A percentile compares a stretch with the other conserved stretches of the same genome.
These are phyloP conservation scores for Drosophila phalerata DNA, from an alignment of 2,888 invertebrate species.

Conservation along the genomic window DNA sequence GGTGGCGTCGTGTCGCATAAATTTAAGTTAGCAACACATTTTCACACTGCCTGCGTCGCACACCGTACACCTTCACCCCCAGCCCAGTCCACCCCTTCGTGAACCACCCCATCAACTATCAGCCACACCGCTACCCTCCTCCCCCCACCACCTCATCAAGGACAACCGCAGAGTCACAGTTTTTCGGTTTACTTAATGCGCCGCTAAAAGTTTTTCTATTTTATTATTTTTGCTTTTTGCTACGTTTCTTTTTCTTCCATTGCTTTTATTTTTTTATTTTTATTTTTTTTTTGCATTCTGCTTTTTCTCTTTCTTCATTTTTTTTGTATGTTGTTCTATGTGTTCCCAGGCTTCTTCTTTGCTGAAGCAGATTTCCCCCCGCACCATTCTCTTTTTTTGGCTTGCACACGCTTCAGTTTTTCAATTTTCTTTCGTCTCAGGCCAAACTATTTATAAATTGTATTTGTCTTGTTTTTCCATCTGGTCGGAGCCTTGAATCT, in stretches of 20 bases:
- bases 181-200: slow-evolving; percentile 80
- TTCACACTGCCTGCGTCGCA: slow-evolving; percentile 61
- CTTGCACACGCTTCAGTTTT: slow-evolving; percentile 57
- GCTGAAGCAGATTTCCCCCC: background rate
- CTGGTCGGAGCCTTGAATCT: slow-evolving; percentile 46
- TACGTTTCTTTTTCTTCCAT: slow-evolving; percentile 38
- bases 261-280: background rate
- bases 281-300: background rate
- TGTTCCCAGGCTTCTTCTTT: slow-evolving; percentile 8
- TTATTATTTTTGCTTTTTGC: slow-evolving; percentile 74
- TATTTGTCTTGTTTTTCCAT: slow-evolving; percentile 70
- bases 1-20: slow-evolving; percentile 72
- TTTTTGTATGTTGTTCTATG: slow-evolving; percentile 2
- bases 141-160: slow-evolving; percentile 54
- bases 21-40: slow-evolving; percentile 80
- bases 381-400: background rate
- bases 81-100: too few relatives aligned
- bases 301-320: background rate
- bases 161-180: slow-evolving; percentile 81
- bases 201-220: slow-evolving; percentile 81
- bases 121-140: background rate
- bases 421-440: slow-evolving; percentile 71
- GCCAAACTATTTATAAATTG: slow-evolving; percentile 79
- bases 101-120: background rate
- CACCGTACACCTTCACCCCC: background rate